A percentile compares a stretch with the other conserved stretches of the same genome.
These are phyloP conservation scores for Clupea harengus DNA, from an alignment of 2,113 vertebrate genomes.

Conservation along the genomic window DNA sequence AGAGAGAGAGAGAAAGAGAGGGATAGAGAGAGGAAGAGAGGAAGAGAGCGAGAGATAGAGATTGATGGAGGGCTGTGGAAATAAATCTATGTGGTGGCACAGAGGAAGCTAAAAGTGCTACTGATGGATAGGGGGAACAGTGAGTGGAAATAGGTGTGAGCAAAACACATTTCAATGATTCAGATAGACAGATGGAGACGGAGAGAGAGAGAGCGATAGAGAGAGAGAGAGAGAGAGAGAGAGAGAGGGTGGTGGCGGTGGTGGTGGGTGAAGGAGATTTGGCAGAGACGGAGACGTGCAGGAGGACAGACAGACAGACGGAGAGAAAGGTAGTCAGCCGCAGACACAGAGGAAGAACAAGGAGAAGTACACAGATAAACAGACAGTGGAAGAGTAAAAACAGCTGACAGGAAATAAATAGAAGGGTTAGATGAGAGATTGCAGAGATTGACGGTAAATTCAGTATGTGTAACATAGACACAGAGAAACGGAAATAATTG, in stretches of 20 bases:
- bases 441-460: neutral
- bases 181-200: conserved; percentile 48
- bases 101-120: neutral
- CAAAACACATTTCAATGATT: conserved; percentile 15
- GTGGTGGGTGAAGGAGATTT: neutral
- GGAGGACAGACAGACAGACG: neutral
- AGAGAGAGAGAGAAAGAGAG: neutral
- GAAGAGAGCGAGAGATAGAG: conserved; percentile 27
- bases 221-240: neutral
- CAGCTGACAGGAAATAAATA: neutral
- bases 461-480: neutral
- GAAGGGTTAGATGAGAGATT: neutral
- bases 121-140: neutral
- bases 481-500: neutral
- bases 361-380: neutral
- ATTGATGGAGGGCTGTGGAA: conserved; percentile 39
- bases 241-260: neutral
- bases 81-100: neutral
- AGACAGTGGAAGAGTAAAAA: neutral
- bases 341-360: neutral
- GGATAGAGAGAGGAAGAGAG: conserved; percentile 10
- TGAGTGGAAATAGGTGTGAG: conserved; percentile 1
- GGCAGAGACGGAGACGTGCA: too few species aligned
- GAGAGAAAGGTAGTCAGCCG: neutral
- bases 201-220: conserved; percentile 34